These are phyloP conservation scores for Phrynosoma blainvillii DNA, from an alignment of 2,113 vertebrate genomes.

Conservation along the genomic window DNA sequence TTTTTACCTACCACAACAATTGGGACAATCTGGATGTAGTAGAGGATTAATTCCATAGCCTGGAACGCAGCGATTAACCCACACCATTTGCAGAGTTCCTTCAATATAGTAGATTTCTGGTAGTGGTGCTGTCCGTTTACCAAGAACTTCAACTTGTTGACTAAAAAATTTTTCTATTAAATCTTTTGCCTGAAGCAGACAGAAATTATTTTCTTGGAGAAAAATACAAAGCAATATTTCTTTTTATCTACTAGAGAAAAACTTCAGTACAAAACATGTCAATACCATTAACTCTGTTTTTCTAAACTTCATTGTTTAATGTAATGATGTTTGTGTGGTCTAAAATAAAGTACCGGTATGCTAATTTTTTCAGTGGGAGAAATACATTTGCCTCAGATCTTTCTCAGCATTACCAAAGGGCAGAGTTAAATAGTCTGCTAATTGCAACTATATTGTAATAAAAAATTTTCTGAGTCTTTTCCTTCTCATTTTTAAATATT, in stretches of 20 bases:
- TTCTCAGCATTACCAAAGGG: background rate
- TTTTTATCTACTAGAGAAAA: background rate
- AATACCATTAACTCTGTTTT: background rate
- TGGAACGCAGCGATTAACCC: slow-evolving; percentile 60
- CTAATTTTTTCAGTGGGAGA: background rate
- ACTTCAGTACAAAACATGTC: background rate
- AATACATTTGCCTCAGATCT: background rate
- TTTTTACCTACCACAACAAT: slow-evolving; percentile 67
- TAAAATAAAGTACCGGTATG: background rate
- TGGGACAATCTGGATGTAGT: slow-evolving; percentile 64
- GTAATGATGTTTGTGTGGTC: background rate
- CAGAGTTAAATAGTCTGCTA: background rate
- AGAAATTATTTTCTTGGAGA: slow-evolving; percentile 41
- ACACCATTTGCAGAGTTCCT: slow-evolving; percentile 62
- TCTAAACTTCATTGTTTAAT: background rate
- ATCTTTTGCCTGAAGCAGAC: slow-evolving; percentile 65
- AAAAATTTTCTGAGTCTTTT: background rate
- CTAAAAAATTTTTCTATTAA: slow-evolving; percentile 69
- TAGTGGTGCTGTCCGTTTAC: slow-evolving; percentile 35
- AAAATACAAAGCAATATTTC: slow-evolving; percentile 12
- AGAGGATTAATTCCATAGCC: slow-evolving; percentile 64
- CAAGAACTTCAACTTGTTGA: slow-evolving; percentile 62
- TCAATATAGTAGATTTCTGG: slow-evolving; percentile 70
- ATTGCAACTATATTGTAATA: background rate
- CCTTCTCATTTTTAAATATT: background rate